Evolutionary conservation across 2,888 invertebrate species (phyloP), one percentile per base, ranked within the genome.

Genomic region (Gastracanthus pulcherrimus): DNA sequence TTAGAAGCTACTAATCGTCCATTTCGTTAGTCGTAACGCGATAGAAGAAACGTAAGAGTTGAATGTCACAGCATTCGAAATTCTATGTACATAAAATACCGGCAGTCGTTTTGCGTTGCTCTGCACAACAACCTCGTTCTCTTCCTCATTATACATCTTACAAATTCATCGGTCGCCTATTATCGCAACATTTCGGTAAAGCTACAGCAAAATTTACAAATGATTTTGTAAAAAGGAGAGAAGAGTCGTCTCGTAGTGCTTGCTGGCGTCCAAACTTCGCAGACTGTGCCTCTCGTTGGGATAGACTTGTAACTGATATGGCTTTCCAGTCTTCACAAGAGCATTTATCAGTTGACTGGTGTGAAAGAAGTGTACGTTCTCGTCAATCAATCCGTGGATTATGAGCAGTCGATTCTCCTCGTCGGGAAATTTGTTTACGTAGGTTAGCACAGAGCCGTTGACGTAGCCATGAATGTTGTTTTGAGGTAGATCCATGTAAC

Each of bases 321-420:
- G 99, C 92, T 99, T 99, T 83, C 98, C 98, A n/a, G 96, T 96
- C 86, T 96, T 95, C 77, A 99, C 95, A 82, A 99, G 94, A 79
- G 96, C 96, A 84, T 97, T 96, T 31, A 99, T 95, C 82, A 99
- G 93, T 86, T 97, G 96, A 87, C 97, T 97, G 16, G 98, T 98
- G 92, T 99, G 99, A 86, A 96, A 96, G 92, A 99, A 99, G 92
- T 99, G 99, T 0, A 99, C 99, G 91, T 99, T 99, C 92, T 99
- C 99, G 91, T 99, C 99, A 78, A 98, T 98, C 83, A 99, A 93
- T 1, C 99, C 99, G 92, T 99, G 99, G 86, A 99, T 97, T 51
- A 99, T 97, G 23, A 99, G 93, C 84, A 99, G 92, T 45, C 99
- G 94, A 88, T 97, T 97, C 89, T 97, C 97, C 90, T 98, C 97